Conservation (phyloP, 1,140 invertebrate genomes). For the Scaptomyza montana region DNA sequence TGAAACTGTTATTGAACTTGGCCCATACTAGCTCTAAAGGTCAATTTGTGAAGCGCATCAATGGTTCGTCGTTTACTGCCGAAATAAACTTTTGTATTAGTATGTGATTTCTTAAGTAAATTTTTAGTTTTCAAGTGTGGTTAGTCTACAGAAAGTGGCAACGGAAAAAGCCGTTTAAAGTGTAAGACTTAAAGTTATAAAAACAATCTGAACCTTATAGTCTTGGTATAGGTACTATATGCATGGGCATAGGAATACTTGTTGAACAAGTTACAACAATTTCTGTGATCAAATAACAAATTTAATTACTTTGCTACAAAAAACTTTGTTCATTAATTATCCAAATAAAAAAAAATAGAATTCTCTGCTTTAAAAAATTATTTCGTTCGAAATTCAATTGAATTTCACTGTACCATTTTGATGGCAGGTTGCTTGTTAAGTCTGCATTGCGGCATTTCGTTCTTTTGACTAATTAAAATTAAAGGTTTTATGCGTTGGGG, state of each 20-base stretch:
- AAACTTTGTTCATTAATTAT: too few relatives aligned
- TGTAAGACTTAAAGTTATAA: too few relatives aligned
- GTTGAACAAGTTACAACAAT: too few relatives aligned
- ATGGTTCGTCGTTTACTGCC: constrained; percentile 25
- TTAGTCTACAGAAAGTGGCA: constrained; percentile 1
- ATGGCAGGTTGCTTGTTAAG: not conserved
- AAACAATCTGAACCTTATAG: too few relatives aligned
- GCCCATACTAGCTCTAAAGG: constrained; percentile 28
- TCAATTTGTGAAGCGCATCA: constrained; percentile 34
- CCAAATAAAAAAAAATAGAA: too few relatives aligned
- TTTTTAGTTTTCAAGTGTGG: not conserved
- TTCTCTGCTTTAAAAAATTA: too few relatives aligned
- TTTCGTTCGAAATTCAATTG: not conserved
- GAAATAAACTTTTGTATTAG: constrained; percentile 15
- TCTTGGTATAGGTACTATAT: too few relatives aligned
- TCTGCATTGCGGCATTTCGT: constrained; percentile 14
- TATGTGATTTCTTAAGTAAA: not conserved
- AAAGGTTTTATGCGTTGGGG: constrained; percentile 36
- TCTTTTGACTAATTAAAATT: constrained; percentile 60
- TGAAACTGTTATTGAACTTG: constrained; percentile 46
- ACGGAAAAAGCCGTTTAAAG: not conserved
- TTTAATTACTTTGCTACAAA: too few relatives aligned
- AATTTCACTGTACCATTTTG: not conserved
- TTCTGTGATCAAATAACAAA: too few relatives aligned
- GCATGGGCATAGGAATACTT: too few relatives aligned